A percentile compares a stretch with the other conserved stretches of the same genome.
These are phyloP conservation scores for Anoplolepis gracilipes DNA, from an alignment of 1,140 invertebrate species.

Conservation along the genomic window DNA sequence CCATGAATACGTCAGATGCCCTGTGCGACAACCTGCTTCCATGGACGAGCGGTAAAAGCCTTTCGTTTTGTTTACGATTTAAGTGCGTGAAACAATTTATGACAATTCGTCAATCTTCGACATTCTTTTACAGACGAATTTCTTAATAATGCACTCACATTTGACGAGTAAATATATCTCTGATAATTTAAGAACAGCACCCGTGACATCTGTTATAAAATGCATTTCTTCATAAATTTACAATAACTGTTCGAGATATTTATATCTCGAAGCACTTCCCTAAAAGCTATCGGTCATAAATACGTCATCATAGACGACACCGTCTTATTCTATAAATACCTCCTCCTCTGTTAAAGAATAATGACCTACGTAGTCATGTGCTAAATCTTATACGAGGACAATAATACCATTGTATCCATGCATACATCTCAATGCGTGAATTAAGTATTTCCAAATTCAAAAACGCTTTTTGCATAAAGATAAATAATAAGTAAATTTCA, in stretches of 20 bases:
- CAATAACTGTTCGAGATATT: constrained; percentile 40
- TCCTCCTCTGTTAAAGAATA: constrained; percentile 41
- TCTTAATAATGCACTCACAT: background rate
- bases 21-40: constrained; percentile 82
- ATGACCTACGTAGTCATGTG: constrained; percentile 7
- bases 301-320: constrained; percentile 38
- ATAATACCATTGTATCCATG: background rate
- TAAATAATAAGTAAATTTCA: too few relatives aligned
- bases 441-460: background rate
- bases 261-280: constrained; percentile 7
- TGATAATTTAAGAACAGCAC: background rate
- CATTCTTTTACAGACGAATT: background rate
- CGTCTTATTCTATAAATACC: constrained; percentile 44
- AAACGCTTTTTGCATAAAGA: too few relatives aligned
- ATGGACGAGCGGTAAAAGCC: constrained; percentile 82
- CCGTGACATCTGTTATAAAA: background rate
- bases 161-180: background rate
- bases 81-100: background rate
- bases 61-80: background rate
- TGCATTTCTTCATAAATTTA: constrained; percentile 33
- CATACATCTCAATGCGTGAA: background rate
- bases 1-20: constrained; percentile 83
- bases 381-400: background rate
- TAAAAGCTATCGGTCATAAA: constrained; percentile 25
- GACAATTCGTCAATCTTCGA: background rate